phyloP scores from a whole-genome alignment of 2,888 invertebrate species.

The Agriopis marginaria region DNA sequence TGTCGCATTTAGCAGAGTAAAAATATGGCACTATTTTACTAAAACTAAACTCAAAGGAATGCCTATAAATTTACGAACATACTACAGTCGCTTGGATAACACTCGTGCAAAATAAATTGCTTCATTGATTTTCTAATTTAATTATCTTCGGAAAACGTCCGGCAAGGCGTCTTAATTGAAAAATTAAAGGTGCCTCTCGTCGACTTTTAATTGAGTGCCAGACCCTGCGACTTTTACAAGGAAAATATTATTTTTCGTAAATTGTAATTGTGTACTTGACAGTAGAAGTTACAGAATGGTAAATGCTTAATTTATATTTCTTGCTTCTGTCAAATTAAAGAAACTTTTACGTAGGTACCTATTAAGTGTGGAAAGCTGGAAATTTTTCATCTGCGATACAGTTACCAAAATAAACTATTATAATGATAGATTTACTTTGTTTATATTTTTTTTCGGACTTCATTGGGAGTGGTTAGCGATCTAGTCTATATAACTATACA shows the following conservation, averaged over 20 bases:
- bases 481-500: too few relatives aligned
- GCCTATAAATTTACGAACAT: not conserved
- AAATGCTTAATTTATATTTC: not conserved
- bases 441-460: too few relatives aligned
- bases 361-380: too few relatives aligned
- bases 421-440: too few relatives aligned
- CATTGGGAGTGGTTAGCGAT: too few relatives aligned
- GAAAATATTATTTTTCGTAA: constrained; percentile 22
- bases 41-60: too few relatives aligned
- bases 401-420: too few relatives aligned
- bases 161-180: constrained; percentile 40
- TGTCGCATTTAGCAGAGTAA: too few relatives aligned
- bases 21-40: too few relatives aligned
- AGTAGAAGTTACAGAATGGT: constrained; percentile 3
- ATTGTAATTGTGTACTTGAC: constrained; percentile 17
- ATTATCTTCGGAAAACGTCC: constrained; percentile 35
- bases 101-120: constrained; percentile 25
- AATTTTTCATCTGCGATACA: too few relatives aligned
- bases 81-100: not conserved
- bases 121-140: constrained; percentile 39
- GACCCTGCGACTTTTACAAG: constrained; percentile 32
- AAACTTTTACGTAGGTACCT: not conserved
- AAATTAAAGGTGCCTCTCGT: constrained; percentile 43
- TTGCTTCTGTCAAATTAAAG: not conserved
- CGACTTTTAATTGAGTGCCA: constrained; percentile 47